Evolutionary conservation across 2,113 vertebrate genomes (phyloP), one percentile per base, ranked within the genome.

Genomic region (Cephalopholis sonnerati): DNA sequence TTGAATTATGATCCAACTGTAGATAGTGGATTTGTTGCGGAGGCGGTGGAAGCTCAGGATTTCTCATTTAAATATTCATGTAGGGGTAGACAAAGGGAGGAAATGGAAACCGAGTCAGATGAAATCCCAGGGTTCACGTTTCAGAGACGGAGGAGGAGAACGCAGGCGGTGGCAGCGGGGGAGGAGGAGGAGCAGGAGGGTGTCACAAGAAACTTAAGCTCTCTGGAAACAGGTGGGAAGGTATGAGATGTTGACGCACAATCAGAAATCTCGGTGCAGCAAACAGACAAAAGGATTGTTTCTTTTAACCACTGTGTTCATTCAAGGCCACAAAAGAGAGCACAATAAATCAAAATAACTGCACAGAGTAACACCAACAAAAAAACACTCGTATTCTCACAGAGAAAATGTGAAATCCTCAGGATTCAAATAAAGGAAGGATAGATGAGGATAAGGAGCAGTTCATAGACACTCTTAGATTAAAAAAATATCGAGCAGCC

Each of bases 11-110:
- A 85, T 68, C 65, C 67, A 18, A 5, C 64, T 50, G 80, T 0
- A 83, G 82, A 74, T 82, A 41, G 75, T 4, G 10, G 77, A 74
- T 77, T 57, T 51, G 58, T 15, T 39, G 41, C 7, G 5, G 66
- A 46, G 82, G 77, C 32, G 27, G 44, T 7, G 67, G 55, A 69
- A 48, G 70, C 66, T 83, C 61, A 32, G 76, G 2, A 3, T 25
- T 22, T 32, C 77, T 86, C 66, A 81, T 90, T 90, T 88, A 90
- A 93, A 93, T 86, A 90, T 89, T 87, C 71, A 87, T 85, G 84
- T 0, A 36, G 0, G 58, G 58, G n/a, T 1, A 77, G 86, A 87
- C 90, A 89, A 82, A 86, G 62, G 46, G 66, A 74, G 77, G 77
- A 85, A 83, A 74, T 68, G 71, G 82, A 85, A 85, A 63, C 74